A percentile compares a stretch with the other conserved stretches of the same genome.
Conservation (phyloP, 1,140 invertebrate genomes). For the Laupala kohalensis region DNA sequence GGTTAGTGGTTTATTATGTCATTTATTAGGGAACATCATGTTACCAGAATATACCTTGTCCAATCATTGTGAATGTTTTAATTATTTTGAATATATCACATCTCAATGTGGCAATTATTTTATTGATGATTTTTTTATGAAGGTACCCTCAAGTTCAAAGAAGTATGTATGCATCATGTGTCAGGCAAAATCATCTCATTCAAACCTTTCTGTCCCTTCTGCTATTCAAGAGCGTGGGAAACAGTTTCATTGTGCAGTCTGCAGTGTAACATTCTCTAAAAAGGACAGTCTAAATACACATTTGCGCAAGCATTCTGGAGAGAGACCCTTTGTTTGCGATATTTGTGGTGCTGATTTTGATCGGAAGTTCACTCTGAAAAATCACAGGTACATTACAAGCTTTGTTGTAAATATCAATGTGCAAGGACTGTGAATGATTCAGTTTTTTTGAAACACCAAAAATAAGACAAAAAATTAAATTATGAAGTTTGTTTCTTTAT, state of each 20-base stretch:
- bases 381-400: too few relatives aligned
- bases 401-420: too few relatives aligned
- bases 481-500: too few relatives aligned
- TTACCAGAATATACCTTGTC: too few relatives aligned
- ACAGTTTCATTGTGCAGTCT: constrained; percentile 17
- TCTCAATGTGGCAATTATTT: too few relatives aligned
- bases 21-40: too few relatives aligned
- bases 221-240: constrained; percentile 16
- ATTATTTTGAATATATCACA: neutral
- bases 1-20: too few relatives aligned
- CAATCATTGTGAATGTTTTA: neutral
- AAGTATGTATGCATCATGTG: constrained; percentile 17
- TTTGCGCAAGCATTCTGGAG: constrained; percentile 16
- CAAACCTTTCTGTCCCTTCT: constrained; percentile 17
- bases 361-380: constrained; percentile 36
- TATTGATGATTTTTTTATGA: constrained; percentile 10
- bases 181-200: constrained; percentile 16
- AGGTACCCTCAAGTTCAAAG: constrained; percentile 17
- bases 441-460: too few relatives aligned
- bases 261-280: constrained; percentile 15
- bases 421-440: too few relatives aligned
- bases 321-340: constrained; percentile 22
- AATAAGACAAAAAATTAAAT: too few relatives aligned
- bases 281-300: constrained; percentile 18
- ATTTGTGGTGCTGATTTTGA: constrained; percentile 41